Evolutionary conservation across 2,888 invertebrate species (phyloP), one percentile per base, ranked within the genome.

Genomic region (Drosophila anomelani): DNA sequence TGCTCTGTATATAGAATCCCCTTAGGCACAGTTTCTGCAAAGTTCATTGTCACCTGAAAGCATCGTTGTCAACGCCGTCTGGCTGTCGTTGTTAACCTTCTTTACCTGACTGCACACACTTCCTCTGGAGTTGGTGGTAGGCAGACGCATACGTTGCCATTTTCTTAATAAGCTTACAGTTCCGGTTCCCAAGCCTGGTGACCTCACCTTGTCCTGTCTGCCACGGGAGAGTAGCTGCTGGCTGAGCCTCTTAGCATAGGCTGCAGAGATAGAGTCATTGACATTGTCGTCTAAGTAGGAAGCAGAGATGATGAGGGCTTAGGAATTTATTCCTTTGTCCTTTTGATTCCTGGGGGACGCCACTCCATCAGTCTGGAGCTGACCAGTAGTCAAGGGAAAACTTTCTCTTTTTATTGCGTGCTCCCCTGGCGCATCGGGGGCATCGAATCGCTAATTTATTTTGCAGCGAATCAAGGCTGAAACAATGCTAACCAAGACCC

Each of bases 341-440:
- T n/a, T n/a, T 36, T 3, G 13, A 41, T 17, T 64, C 47, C 66
- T 23, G 20, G 39, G 34, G 34, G 51, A 38, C 15, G 15, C 9
- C 12, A 20, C 8, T 39, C n/a, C 44, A 29, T 39, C 17, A 15
- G 46, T 29, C 47, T 47, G 47, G 47, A 29, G 20, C 29, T 53
- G 34, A 12, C 17, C 51, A 15, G 17, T 13, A 39, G 29, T 32
- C 46, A 20, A 55, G 26, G 38, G 61, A 55, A 70, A 71, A 70
- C 70, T 72, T 72, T 72, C 72, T 54, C 72, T 62, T 47, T 75
- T 75, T 32, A 43, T 74, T 62, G 75, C 75, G 75, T 69, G 75
- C 54, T 20, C 23, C 26, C 29, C 59, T 57, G 43, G 13, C 38
- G 58, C 58, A 61, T 66, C 66, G 55, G 59, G 39, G 54, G 62